Evolutionary conservation across 1,140 invertebrate species (phyloP).

Genomic region (Venustaconcha ellipsiformis): DNA sequence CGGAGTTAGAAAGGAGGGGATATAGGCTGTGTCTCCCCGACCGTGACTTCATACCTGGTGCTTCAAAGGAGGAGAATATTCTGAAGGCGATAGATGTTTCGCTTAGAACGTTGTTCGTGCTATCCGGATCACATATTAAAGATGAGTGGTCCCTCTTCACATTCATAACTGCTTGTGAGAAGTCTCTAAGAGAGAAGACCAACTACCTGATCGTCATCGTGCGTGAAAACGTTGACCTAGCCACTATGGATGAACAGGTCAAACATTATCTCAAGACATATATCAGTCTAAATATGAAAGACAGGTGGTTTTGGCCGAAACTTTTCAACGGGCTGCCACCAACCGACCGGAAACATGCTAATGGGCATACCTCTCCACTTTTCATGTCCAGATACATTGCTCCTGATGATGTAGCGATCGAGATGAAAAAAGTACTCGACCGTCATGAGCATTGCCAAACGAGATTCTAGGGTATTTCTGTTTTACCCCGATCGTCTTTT

Average conservation of each 20-base stretch:
- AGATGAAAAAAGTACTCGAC: too few species aligned
- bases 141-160: constrained; percentile 53
- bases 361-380: too few species aligned
- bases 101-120: constrained; percentile 37
- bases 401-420: too few species aligned
- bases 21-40: constrained; percentile 43
- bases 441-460: too few species aligned
- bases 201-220: constrained; percentile 42
- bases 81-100: constrained; percentile 41
- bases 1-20: constrained; percentile 32
- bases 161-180: constrained; percentile 44
- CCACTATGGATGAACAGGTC: constrained; percentile 36
- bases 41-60: constrained; percentile 46
- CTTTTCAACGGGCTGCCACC: constrained; percentile 32
- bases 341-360: too few species aligned
- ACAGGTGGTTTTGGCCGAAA: constrained; percentile 36
- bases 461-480: too few species aligned
- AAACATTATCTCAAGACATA: constrained; percentile 39
- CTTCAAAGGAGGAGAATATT: constrained; percentile 53
- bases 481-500: too few species aligned
- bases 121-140: constrained; percentile 35
- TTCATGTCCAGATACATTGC: too few species aligned
- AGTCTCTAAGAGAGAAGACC: constrained; percentile 38
- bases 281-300: constrained; percentile 28
- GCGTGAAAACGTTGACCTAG: constrained; percentile 16